phyloP scores from a whole-genome alignment of 2,797 vertebrate genomes.

The Acrocephalus scirpaceus region DNA sequence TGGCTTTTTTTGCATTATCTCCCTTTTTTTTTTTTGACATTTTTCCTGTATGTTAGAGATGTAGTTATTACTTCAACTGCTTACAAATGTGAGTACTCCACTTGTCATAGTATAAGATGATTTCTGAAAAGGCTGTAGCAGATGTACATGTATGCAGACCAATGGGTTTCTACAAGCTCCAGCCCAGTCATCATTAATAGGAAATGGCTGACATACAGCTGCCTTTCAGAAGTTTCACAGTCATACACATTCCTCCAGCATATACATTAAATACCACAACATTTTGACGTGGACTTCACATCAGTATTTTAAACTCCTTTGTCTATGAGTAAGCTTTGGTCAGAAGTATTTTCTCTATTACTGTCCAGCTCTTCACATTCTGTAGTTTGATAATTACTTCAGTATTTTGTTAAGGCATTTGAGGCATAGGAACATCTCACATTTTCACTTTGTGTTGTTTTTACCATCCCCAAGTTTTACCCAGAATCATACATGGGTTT shows the following conservation, averaged over 20 bases:
- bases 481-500: not conserved
- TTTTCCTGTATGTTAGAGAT: not conserved
- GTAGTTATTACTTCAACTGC: not conserved
- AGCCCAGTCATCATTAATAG: not conserved
- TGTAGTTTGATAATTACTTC: not conserved
- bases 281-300: not conserved
- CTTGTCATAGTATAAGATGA: not conserved
- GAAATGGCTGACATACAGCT: not conserved
- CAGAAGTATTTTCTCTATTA: not conserved
- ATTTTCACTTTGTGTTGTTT: not conserved
- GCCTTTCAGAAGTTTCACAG: not conserved
- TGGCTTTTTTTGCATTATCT: not conserved
- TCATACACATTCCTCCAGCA: not conserved
- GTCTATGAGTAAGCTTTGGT: not conserved
- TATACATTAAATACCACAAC: not conserved
- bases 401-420: not conserved
- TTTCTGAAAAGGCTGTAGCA: not conserved
- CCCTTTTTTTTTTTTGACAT: not conserved
- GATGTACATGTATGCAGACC: not conserved
- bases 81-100: not conserved
- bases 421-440: not conserved
- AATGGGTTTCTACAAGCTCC: not conserved
- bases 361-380: not conserved
- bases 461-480: not conserved
- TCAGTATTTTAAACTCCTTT: not conserved